A percentile compares a stretch with the other conserved stretches of the same genome.
These are phyloP conservation scores for Brachionus angularis DNA, from an alignment of 1,140 invertebrate genomes.

Conservation along the genomic window DNA sequence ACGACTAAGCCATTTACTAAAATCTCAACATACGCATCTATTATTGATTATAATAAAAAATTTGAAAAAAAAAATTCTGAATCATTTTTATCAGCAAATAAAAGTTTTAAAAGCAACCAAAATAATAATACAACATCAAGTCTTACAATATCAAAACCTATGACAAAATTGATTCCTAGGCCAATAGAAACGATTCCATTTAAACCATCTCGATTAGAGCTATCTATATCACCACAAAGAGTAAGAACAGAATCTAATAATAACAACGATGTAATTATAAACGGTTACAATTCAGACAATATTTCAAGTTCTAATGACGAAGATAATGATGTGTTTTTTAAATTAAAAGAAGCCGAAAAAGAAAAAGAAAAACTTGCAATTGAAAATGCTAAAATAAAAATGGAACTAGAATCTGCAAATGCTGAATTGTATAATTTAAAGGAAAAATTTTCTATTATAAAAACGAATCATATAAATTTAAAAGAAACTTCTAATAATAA, in stretches of 20 bases:
- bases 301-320: conserved; percentile 20
- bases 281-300: conserved; percentile 21
- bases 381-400: conserved; percentile 12
- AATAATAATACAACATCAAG: too few relatives aligned
- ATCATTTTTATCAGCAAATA: neutral
- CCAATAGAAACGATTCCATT: conserved; percentile 25
- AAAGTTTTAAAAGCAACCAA: too few relatives aligned
- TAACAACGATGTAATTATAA: too few relatives aligned
- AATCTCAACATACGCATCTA: conserved; percentile 26
- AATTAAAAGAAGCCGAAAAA: neutral
- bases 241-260: too few relatives aligned
- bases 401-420: neutral
- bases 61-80: conserved; percentile 41
- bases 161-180: conserved; percentile 12
- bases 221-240: too few relatives aligned
- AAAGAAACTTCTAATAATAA: too few relatives aligned
- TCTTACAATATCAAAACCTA: too few relatives aligned
- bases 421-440: neutral
- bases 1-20: conserved; percentile 32
- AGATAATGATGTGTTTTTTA: conserved; percentile 35
- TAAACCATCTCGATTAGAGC: conserved; percentile 20
- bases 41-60: conserved; percentile 31
- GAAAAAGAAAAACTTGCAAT: neutral
- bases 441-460: too few relatives aligned
- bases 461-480: too few relatives aligned